Evolutionary conservation across 2,113 vertebrate genomes (phyloP).

Genomic region (Myrmecobius fasciatus): DNA sequence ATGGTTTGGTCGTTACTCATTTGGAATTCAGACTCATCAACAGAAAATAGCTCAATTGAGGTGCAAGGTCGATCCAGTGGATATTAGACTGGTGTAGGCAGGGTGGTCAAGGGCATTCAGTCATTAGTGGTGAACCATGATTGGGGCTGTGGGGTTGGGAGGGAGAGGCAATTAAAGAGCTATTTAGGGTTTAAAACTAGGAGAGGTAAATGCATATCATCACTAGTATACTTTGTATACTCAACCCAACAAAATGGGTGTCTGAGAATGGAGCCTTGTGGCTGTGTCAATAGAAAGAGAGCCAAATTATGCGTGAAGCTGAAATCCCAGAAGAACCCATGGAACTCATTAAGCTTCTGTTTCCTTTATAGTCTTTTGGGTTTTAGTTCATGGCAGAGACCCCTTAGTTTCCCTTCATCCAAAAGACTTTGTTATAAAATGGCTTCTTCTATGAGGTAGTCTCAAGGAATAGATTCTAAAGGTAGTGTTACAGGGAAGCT

Average conservation of each 20-base stretch:
- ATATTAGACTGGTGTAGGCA: background rate
- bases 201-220: background rate
- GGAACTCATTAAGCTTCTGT: background rate
- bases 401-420: background rate
- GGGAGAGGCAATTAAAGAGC: slow-evolving; percentile 1
- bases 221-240: background rate
- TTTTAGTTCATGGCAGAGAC: background rate
- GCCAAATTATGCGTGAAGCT: background rate
- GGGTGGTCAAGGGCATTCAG: background rate
- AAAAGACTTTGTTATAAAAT: background rate
- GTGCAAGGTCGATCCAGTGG: background rate
- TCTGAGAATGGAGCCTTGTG: background rate
- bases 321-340: background rate
- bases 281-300: background rate
- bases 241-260: background rate
- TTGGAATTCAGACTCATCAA: slow-evolving; percentile 2
- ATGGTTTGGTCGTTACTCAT: background rate
- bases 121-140: slow-evolving; percentile 4
- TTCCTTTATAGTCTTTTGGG: background rate
- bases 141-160: slow-evolving; percentile 2
- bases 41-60: slow-evolving; percentile 5
- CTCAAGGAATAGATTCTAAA: background rate
- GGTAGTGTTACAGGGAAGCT: background rate
- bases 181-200: slow-evolving; percentile 7
- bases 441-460: background rate